Base-by-base conservation (phyloP, 1,140 invertebrate genomes). In the Euwallacea similis region DNA sequence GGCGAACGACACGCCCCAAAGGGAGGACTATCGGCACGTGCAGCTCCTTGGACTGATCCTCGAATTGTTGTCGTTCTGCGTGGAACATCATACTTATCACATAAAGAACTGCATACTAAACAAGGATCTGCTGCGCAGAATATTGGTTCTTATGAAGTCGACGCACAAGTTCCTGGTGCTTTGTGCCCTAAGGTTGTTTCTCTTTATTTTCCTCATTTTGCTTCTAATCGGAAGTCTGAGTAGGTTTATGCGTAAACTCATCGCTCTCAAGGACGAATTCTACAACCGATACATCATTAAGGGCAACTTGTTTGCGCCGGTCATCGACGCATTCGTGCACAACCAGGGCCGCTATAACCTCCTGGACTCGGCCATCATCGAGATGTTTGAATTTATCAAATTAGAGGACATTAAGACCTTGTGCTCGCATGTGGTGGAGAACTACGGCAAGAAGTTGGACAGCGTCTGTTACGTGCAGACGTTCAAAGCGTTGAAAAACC, bases 371-470 rank as follows among this genome's bases (percentile, higher is more conserved):
- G 97, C 98, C 69, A 96, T 99, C 80, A 88, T 99, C 80, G 98
- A 99, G 86, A 89, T 99, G 84, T 99, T 99, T 87, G 98, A 99
- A 84, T 99, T 97, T 84, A 98, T 99, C 68, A 96, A 94, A 87
- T 82, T 93, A 82, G 96, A 98, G 86, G 96, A 98, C 83, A 94
- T 98, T 50, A 97, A 96, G 84, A 91, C 93, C n/a, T 85, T 98
- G 74, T 96, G 93, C 85, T 90, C 90, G 56, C 94, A 98, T 82
- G 91, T 98, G 76, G 93, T 98, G 73, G 96, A 98, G 84, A 96
- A 93, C 83, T 98, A 95, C 82, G 94, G 94, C 62, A 94, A 96
- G 83, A 90, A 93, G 76, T 84, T 99, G 77, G 95, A 98, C 82
- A 89, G 92, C 79, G 91, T 98, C 79, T 92, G 95, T 82, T 99